phyloP scores from a whole-genome alignment of 2,113 vertebrate species.

The Scopus umbretta region DNA sequence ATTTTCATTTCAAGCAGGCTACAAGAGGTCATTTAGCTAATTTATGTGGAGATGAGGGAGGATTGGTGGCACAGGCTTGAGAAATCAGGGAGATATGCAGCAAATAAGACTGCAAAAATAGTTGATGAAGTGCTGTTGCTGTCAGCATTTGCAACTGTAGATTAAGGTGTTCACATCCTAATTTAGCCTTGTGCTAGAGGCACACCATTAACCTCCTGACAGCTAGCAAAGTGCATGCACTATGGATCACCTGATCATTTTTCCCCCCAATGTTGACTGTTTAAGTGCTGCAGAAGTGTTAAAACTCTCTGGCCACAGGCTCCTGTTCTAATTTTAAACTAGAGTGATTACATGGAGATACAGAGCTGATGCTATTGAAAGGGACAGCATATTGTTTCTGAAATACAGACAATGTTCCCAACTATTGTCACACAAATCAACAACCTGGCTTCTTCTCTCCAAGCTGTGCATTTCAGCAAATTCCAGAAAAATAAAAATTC shows the following conservation, averaged over 20 bases:
- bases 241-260: neutral
- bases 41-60: slow-evolving; percentile 37
- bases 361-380: neutral
- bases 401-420: slow-evolving; percentile 1
- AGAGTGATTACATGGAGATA: neutral
- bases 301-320: neutral
- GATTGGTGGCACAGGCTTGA: neutral
- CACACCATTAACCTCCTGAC: slow-evolving; percentile 53
- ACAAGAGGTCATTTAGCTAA: slow-evolving; percentile 50
- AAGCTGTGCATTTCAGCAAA: slow-evolving; percentile 9
- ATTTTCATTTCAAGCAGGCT: slow-evolving; percentile 43
- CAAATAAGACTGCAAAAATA: slow-evolving; percentile 56
- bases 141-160: slow-evolving; percentile 49
- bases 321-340: slow-evolving; percentile 34
- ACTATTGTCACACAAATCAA: slow-evolving; percentile 5
- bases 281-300: slow-evolving; percentile 11
- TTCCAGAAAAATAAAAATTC: slow-evolving; percentile 39
- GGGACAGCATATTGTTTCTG: neutral
- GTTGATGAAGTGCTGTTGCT: slow-evolving; percentile 18
- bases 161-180: slow-evolving; percentile 32
- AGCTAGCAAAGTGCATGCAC: neutral
- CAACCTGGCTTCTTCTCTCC: slow-evolving; percentile 14
- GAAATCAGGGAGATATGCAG: slow-evolving; percentile 2
- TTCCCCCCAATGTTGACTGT: slow-evolving; percentile 23
- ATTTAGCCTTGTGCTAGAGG: slow-evolving; percentile 30